Base-by-base conservation (phyloP, 2,113 vertebrate species). In the Triplophysa tibetana region DNA sequence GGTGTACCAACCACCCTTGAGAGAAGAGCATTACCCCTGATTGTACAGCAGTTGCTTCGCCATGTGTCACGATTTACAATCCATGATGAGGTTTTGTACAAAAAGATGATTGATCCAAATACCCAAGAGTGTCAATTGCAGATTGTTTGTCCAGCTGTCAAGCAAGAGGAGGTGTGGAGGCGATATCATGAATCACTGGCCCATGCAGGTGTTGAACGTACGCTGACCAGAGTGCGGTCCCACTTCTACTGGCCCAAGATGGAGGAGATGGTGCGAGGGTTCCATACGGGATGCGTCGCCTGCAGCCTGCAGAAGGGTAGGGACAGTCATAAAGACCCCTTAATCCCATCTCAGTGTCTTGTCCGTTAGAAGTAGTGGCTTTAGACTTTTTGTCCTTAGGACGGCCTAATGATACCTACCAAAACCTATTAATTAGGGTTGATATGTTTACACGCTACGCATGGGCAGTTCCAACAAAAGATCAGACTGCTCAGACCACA, bases 401-500 rank as follows among this genome's bases (percentile, higher is more conserved):
- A 45, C 43, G 43, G 11, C 43, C 43, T 45, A 45, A 45, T 45
- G 43, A 45, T 45, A 45, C 8, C 43, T 45, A 45, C 43, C 43
- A 45, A 45, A 45, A 45, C 43, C 2, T 45, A 45, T 26, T 72
- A 13, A 66, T 70, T 10, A n/a, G 24, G 9, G 54, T 58, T 26
- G 52, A 70, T 16, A 23, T 62, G 54, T 72, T 79, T 14, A 63
- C 68, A 4, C 43, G 23, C 4, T 79, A 62, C 63, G 58, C 78
- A 4, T 79, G 78, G 68, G 68, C 78, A 23, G 41, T 64, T 3
- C 56, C 56, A n/a, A 64, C 60, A 3, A 14, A 41, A 6, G 68
- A 72, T 26, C 77, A 79, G 65, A 79, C 77, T 13, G 65, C 77
- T 14, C 9, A 17, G 16, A 79, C 78, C 3, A 79, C 41, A 33